Evolutionary conservation across 2,797 vertebrate species (phyloP), one percentile per base, ranked within the genome.

Genomic region (Microctenopoma lineatum): DNA sequence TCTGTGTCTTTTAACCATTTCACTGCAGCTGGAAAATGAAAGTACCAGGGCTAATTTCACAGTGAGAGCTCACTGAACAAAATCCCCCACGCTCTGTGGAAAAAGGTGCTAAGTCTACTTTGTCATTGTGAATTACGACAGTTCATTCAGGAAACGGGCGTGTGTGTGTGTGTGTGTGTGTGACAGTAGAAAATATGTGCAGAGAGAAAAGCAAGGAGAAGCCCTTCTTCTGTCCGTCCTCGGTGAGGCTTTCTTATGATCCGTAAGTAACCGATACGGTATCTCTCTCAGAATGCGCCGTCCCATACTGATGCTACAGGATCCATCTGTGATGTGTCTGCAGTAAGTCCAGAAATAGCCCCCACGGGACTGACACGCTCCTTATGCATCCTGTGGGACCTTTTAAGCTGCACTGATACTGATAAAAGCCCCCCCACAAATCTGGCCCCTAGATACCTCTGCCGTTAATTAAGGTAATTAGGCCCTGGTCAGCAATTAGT

Each of bases 381-480:
- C 85, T 84, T 66, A 73, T 77, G 87, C 88, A 85, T 95, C 96
- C 94, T 93, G 78, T 42, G 83, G 93, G 93, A 95, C 85, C 93
- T 93, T 94, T 95, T 95, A 96, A 94, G 93, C 87, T 84, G 82
- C 92, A 83, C 90, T 93, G 94, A 96, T 95, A 94, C 93, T 93
- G 90, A 92, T 94, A 92, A 92, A 90, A 91, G 88, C 87, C 82
- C 80, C 80, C 21, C 84, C 58, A 65, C 89, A 87, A 86, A 86
- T 77, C 84, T 73, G 75, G 73, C 73, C 84, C 89, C 81, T 32
- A 92, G 89, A 94, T 93, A 95, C 93, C 92, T 80, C 64, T 80
- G 90, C 95, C 96, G 96, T 98, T 99, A 98, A 99, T 99, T 98
- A 98, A 95, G 90, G 89, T 95, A 96, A 98, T 96, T 95, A 97